Percentiles rank a stretch among this genome's conserved stretches.
Evolutionary conservation across 2,888 invertebrate species (phyloP).

Genomic region (Drosophila rellima): DNA sequence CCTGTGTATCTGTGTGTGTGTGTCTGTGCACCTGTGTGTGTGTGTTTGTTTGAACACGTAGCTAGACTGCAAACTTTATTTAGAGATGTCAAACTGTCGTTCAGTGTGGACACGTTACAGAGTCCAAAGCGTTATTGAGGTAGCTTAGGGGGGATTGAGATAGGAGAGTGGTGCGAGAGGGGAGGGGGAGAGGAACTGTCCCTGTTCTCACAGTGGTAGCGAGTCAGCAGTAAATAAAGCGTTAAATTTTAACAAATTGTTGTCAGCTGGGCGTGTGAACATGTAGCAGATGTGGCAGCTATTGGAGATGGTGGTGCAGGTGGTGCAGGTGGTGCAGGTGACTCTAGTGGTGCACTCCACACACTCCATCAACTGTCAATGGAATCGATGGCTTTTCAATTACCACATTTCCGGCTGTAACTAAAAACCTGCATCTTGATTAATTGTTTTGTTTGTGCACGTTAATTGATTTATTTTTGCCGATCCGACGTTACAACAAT

Average conservation of each 20-base stretch:
- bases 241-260: constrained; percentile 82
- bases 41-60: constrained; percentile 54
- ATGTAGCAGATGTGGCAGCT: constrained; percentile 35
- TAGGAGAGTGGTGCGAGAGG: not conserved
- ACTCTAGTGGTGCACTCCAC: not conserved
- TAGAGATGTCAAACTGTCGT: constrained; percentile 79
- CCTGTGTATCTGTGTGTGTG: constrained; percentile 28
- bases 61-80: constrained; percentile 75
- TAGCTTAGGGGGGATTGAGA: too few species aligned
- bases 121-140: constrained; percentile 25
- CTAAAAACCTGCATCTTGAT: constrained; percentile 74
- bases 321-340: not conserved
- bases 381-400: constrained; percentile 73
- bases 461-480: constrained; percentile 78
- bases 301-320: not conserved
- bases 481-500: constrained; percentile 37
- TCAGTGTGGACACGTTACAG: constrained; percentile 57
- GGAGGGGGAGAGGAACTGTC: not conserved
- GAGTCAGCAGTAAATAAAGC: constrained; percentile 75
- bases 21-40: constrained; percentile 30
- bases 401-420: constrained; percentile 61
- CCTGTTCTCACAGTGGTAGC: constrained; percentile 15
- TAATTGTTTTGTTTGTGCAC: constrained; percentile 75
- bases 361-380: constrained; percentile 32
- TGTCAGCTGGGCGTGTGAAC: constrained; percentile 69